phyloP scores from a whole-genome alignment of 2,888 invertebrate species.

The Calephelis perditalis region DNA sequence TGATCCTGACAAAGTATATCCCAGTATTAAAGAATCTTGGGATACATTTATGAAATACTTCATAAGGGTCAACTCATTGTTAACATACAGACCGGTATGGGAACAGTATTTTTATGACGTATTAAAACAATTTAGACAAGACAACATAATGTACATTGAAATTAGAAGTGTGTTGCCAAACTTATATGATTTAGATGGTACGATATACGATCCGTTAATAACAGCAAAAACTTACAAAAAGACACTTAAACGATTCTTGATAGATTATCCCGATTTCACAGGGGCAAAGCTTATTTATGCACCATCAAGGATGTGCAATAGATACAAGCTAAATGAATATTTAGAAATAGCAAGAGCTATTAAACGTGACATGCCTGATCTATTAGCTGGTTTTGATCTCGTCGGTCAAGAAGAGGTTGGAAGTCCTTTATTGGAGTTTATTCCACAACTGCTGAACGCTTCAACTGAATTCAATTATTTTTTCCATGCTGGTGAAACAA shows the following conservation, averaged over 20 bases:
- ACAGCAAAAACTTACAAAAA: constrained; percentile 79
- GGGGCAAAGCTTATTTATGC: constrained; percentile 85
- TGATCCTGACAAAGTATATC: constrained; percentile 62
- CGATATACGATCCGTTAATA: constrained; percentile 68
- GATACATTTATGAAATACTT: constrained; percentile 76
- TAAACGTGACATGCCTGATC: constrained; percentile 76
- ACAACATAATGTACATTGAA: constrained; percentile 85
- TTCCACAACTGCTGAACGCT: constrained; percentile 70
- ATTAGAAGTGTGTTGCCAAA: constrained; percentile 80
- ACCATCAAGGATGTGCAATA: constrained; percentile 70
- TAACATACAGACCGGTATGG: constrained; percentile 81
- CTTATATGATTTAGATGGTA: constrained; percentile 83
- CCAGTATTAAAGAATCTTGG: constrained; percentile 79
- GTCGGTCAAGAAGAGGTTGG: constrained; percentile 89
- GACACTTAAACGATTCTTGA: constrained; percentile 75
- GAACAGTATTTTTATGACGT: constrained; percentile 82
- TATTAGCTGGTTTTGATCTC: constrained; percentile 88
- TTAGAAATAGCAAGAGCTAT: constrained; percentile 54
- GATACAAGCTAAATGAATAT: constrained; percentile 55
- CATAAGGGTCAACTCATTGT: constrained; percentile 62
- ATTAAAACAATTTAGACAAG: constrained; percentile 78
- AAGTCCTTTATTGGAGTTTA: constrained; percentile 79
- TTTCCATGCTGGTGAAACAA: constrained; percentile 91
- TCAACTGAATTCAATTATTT: constrained; percentile 80
- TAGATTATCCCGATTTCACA: constrained; percentile 80